Conservation (phyloP, 2,113 vertebrate species). For the Addax nasomaculatus region DNA sequence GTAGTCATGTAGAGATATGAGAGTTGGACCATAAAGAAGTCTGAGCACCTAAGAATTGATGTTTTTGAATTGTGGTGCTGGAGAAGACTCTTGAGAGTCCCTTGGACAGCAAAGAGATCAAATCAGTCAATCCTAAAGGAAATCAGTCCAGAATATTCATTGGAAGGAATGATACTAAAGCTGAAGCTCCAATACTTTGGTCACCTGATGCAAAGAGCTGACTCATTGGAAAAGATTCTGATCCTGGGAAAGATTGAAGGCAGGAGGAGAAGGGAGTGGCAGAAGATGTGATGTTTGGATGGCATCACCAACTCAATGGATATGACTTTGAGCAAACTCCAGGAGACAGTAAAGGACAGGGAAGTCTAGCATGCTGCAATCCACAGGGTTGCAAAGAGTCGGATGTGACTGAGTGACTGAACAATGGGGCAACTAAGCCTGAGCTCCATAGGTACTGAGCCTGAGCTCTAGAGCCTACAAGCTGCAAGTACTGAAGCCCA, state of each 20-base stretch:
- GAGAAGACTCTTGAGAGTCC: not conserved
- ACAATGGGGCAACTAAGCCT: not conserved
- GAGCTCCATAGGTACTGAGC: not conserved
- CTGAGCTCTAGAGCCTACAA: not conserved
- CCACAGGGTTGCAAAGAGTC: not conserved
- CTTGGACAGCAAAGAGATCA: not conserved
- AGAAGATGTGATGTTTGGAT: not conserved
- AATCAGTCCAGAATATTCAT: rapidly evolving
- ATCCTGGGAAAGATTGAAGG: not conserved
- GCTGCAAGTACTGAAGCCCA: not conserved
- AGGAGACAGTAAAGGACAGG: not conserved
- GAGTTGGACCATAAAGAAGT: not conserved
- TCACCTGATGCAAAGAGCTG: not conserved
- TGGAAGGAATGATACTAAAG: not conserved
- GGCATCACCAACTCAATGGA: not conserved
- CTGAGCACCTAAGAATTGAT: not conserved
- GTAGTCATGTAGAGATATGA: not conserved
- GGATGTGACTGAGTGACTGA: not conserved
- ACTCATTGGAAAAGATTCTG: not conserved
- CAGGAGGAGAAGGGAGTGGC: not conserved
- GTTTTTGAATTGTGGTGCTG: not conserved
- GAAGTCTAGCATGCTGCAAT: not conserved
- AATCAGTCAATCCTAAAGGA: not conserved
- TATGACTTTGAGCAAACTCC: not conserved
- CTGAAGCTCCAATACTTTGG: not conserved